Base-by-base conservation (phyloP, 2,797 vertebrate genomes). In the Sebastes goodei region DNA sequence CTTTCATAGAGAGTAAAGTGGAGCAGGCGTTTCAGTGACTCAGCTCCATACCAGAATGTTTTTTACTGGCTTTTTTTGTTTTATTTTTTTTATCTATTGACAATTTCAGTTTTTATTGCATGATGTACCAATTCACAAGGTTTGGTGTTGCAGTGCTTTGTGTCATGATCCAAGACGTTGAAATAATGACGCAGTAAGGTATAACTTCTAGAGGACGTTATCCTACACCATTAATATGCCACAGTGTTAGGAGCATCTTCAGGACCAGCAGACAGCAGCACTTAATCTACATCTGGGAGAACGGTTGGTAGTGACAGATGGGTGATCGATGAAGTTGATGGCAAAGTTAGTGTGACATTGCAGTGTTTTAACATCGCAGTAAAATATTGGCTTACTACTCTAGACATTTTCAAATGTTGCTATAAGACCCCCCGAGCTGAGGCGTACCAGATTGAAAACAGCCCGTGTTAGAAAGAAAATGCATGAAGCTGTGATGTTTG, bases 1-100 rank as follows among this genome's bases (percentile, higher is more conserved):
- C 86, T 89, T 90, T 89, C 82, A 86, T 42, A 76, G 63, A 83
- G 78, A 85, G 80, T 76, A 79, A 68, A 90, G 87, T 80, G 69
- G 49, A 82, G 74, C 83, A 55, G 73, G 73, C 71, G 7, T 78
- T 89, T 70, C 42, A 84, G 72, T 94, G 87, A 92, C 71, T 89
- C 92, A 87, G 79, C 83, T 63, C 71, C 81, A 86, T 38, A 71
- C 75, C 79, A 61, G 61, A 73, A 61, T 69, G 71, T 10, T 42
- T 17, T 78, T 52, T 30, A 30, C 57, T 27, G 15, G 14, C 4
- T 35, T 25, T 6, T 14, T 21, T 35, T 35, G 10, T 56, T 56
- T 62, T 11, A 38, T 35, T 25, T 6, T 14, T 21, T 57, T 69
- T 55, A 14, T 53, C 20, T 71, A 79, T 79, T 65, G 38, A 72